These are phyloP conservation scores for Notolabrus celidotus DNA, from an alignment of 2,797 vertebrate species.

Conservation along the genomic window DNA sequence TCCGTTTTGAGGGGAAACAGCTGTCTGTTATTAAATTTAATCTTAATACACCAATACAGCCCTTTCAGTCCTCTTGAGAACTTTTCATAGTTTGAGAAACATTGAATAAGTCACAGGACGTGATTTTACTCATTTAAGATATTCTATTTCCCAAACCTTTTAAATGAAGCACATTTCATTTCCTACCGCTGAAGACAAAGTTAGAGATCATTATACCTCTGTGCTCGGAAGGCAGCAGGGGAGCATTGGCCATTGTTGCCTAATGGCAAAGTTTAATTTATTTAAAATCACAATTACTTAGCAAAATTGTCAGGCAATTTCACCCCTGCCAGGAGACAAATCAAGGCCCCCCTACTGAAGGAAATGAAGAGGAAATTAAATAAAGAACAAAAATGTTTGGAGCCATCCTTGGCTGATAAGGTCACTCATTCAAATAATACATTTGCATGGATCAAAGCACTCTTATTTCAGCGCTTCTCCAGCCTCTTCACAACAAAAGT, in stretches of 20 bases:
- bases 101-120: too few relatives aligned
- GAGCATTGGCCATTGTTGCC: neutral
- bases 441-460: slow-evolving; percentile 24
- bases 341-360: neutral
- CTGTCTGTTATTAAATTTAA: too few relatives aligned
- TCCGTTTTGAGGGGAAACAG: neutral
- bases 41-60: too few relatives aligned
- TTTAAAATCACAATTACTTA: neutral
- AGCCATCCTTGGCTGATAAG: slow-evolving; percentile 28
- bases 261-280: neutral
- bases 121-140: neutral
- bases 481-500: slow-evolving; percentile 5
- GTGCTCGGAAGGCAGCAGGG: neutral
- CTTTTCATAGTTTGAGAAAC: too few relatives aligned
- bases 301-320: neutral
- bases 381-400: slow-evolving; percentile 17
- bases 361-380: slow-evolving; percentile 15
- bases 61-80: too few relatives aligned
- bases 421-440: slow-evolving; percentile 27
- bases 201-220: neutral
- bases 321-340: neutral
- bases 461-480: slow-evolving; percentile 17
- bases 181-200: neutral
- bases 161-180: neutral
- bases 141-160: neutral